Evolutionary conservation across 2,888 invertebrate species (phyloP), one percentile per base, ranked within the genome.

Genomic region (Linyphia triangularis): DNA sequence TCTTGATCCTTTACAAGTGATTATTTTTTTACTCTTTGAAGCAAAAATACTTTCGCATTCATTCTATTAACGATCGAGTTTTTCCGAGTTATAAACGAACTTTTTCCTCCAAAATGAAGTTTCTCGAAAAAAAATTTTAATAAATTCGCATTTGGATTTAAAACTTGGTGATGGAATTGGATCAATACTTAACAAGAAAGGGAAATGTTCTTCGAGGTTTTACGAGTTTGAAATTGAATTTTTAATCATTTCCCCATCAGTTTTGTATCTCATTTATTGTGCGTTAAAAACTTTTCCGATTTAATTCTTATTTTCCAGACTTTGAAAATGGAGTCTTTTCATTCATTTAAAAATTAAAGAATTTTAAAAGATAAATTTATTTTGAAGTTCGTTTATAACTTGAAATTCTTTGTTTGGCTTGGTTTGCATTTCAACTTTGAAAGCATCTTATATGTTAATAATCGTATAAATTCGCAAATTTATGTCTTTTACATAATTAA

Each of bases 221-320:
- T 51, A 51, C n/a, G 22, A 33, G 67, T 67, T 67, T 19, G 33
- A 37, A 67, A 67, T 67, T 67, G 67, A 67, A 37, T 67, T 67
- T 67, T 67, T 67, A 67, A 67, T 67, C 67, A 67, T 67, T 67
- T 67, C 13, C 13, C 37, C 22, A 67, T 67, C 67, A 37, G 22
- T 67, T 22, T 67, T 67, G 10, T 33, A 33, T 67, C 37, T 67
- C 33, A 19, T 67, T 67, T 37, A n/a, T 22, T 7, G 33, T 37
- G 9, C 9, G 33, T 67, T 51, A 51, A 51, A n/a, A 51, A 51
- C 22, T 37, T n/a, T 6, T 30, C 1, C 0, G 1, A 13, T 19
- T 16, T 10, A 33, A 19, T 67, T 37, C 19, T 33, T 67, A 6
- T 2, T 67, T 33, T 19, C 16, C n/a, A n/a, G n/a, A n/a, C n/a